phyloP scores from a whole-genome alignment of 2,797 vertebrate genomes.

The Phrynocephalus guinanensis region DNA sequence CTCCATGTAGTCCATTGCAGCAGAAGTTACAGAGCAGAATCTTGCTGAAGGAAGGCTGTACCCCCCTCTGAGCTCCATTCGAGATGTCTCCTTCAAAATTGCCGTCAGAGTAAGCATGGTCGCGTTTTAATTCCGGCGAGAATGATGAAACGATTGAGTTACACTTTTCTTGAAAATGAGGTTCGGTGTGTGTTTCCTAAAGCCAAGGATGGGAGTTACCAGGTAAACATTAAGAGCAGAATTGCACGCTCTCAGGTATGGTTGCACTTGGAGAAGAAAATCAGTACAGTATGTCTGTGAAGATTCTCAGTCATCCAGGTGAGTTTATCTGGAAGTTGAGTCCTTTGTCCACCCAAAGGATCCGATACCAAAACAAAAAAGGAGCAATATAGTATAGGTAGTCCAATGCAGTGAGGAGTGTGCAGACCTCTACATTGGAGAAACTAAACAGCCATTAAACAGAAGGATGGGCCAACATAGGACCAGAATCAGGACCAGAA shows the following conservation, averaged over 20 bases:
- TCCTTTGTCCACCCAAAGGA: no score
- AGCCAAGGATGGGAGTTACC: background rate
- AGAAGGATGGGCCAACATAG: no score
- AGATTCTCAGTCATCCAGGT: no score
- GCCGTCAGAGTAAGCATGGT: constrained; percentile 88
- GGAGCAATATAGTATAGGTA: no score
- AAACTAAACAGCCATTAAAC: no score
- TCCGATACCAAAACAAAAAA: no score
- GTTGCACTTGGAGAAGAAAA: background rate
- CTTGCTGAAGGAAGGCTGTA: constrained; percentile 94
- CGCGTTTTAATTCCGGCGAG: background rate
- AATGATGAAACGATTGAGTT: background rate
- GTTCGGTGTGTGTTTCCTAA: background rate
- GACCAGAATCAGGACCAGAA: no score
- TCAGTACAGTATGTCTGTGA: background rate
- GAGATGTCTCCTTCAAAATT: constrained; percentile 96
- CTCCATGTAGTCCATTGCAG: constrained; percentile 86
- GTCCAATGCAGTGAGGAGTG: no score
- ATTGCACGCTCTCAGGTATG: no score
- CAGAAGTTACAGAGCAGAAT: constrained; percentile 91
- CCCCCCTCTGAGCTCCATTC: constrained; percentile 90
- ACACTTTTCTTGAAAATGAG: background rate
- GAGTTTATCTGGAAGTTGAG: no score
- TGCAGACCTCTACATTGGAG: no score
- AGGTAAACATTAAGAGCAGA: no score